Base-by-base conservation (phyloP, 2,888 invertebrate species). In the Caprella mutica region DNA sequence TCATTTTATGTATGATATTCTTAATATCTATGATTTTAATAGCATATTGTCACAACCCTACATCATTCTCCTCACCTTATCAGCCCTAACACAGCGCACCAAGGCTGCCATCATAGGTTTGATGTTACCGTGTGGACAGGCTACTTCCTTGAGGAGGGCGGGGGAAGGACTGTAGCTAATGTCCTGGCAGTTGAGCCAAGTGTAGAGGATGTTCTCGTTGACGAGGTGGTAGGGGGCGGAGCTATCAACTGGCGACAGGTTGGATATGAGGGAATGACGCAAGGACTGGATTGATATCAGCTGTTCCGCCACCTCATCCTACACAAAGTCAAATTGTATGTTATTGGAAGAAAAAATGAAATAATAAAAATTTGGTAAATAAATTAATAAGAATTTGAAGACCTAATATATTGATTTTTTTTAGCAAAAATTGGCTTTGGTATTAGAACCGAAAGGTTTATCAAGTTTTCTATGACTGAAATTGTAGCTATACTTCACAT, bases 121-220 rank as follows among this genome's bases (percentile, higher is more conserved):
- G 40, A 50, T 51, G 29, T 44, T 42, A 24, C 56, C 56, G 42
- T 63, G 63, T 48, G 57, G 55, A 42, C 63, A 63, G 26, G 57
- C 55, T 14, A 54, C 48, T 21, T 57, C 44, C 19, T 59, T 52
- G 21, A 63, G 58, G 6, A 55, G 29, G 9, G 52, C 52, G n/a
- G 59, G 55, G 39, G 57, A 59, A 4, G 59, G 52, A 27, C 26
- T 33, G 44, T 56, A 63, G 33, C 53, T 29, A 24, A 44, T 38
- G 27, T 50, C 58, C 23, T 63, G 53, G 33, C 48, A 52, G 26
- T 33, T 48, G 42, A 52, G 56, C 63, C 63, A 63, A 43, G 59
- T 55, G 43, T 48, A 48, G 40, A 63, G 44, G 23, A 63, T 50
- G 26, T 55, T 48, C 33, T 59, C 59, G 17, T 57, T 59, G 24